A percentile compares a stretch with the other conserved stretches of the same genome.
Evolutionary conservation across 2,888 invertebrate species (phyloP).

Genomic region (Abrostola tripartita): DNA sequence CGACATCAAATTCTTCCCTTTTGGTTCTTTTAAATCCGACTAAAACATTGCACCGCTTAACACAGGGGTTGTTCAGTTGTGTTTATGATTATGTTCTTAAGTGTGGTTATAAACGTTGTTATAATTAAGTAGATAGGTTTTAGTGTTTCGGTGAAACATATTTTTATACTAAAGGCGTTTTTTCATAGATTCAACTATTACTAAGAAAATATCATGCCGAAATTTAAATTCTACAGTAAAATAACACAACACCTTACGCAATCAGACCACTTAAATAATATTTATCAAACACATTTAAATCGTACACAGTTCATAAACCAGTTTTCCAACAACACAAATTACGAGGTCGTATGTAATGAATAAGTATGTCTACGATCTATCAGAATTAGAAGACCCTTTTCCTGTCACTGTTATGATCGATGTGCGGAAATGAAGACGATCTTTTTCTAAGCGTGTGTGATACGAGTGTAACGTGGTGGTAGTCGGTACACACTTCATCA

Average conservation of each 20-base stretch:
- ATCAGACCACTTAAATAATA: neutral
- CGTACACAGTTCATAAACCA: conserved; percentile 40
- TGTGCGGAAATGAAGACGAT: conserved; percentile 87
- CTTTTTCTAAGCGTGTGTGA: conserved; percentile 83
- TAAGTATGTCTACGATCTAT: conserved; percentile 80
- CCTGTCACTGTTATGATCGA: conserved; percentile 84
- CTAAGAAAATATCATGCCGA: too few relatives aligned
- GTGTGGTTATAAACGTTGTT: neutral
- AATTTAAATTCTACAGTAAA: too few relatives aligned
- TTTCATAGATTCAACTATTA: too few relatives aligned
- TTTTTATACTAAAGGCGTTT: too few relatives aligned
- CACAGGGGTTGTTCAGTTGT: conserved; percentile 4
- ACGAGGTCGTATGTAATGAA: conserved; percentile 77
- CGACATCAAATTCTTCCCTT: conserved; percentile 67
- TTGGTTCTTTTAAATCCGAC: conserved; percentile 70
- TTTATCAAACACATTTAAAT: conserved; percentile 18
- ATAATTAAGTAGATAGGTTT: neutral
- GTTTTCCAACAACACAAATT: conserved; percentile 62
- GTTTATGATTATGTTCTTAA: neutral
- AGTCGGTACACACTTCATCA: conserved; percentile 70
- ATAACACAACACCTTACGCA: too few relatives aligned
- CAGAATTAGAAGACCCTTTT: conserved; percentile 86
- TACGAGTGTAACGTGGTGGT: conserved; percentile 60
- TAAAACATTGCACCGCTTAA: conserved; percentile 48
- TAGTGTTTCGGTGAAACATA: too few relatives aligned